Evolutionary conservation across 2,113 vertebrate genomes (phyloP).

Genomic region (Ammodytes dubius): DNA sequence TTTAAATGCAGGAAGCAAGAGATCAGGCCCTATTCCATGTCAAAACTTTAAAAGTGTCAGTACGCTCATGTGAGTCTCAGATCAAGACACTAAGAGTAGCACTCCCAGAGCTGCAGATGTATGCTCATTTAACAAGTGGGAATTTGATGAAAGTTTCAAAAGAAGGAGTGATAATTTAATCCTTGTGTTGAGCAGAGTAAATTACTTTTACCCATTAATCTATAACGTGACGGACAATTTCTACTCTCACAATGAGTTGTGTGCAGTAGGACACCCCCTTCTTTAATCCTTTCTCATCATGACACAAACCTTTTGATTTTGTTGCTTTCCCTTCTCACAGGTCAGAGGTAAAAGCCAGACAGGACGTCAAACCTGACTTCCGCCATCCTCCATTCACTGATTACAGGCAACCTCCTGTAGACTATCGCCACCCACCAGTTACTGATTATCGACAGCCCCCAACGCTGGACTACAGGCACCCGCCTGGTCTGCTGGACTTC

Average conservation of each 20-base stretch:
- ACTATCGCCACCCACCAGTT: constrained; percentile 95
- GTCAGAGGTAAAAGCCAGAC: constrained; percentile 98
- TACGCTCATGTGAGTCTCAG: constrained; percentile 21
- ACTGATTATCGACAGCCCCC: constrained; percentile 95
- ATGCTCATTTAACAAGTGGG: constrained; percentile 35
- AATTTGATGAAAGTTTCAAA: constrained; percentile 56
- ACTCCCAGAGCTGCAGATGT: constrained; percentile 55
- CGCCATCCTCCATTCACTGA: constrained; percentile 96
- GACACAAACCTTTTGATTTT: constrained; percentile 19
- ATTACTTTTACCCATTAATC: not conserved
- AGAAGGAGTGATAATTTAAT: constrained; percentile 44
- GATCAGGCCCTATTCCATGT: constrained; percentile 43
- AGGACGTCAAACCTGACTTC: constrained; percentile 98
- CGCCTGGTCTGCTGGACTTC: constrained; percentile 94
- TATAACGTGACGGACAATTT: not conserved
- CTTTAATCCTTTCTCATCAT: not conserved
- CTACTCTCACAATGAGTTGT: not conserved
- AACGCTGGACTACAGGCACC: constrained; percentile 94
- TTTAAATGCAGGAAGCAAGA: constrained; percentile 74
- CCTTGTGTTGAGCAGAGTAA: not conserved
- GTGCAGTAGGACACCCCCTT: not conserved
- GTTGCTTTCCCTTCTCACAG: constrained; percentile 84
- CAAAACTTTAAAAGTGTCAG: constrained; percentile 49
- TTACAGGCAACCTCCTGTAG: constrained; percentile 95
- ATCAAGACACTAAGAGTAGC: constrained; percentile 37